A percentile compares a stretch with the other conserved stretches of the same genome.
These are phyloP conservation scores for Drosophila melanosoma DNA, from an alignment of 2,888 invertebrate species.

Conservation along the genomic window DNA sequence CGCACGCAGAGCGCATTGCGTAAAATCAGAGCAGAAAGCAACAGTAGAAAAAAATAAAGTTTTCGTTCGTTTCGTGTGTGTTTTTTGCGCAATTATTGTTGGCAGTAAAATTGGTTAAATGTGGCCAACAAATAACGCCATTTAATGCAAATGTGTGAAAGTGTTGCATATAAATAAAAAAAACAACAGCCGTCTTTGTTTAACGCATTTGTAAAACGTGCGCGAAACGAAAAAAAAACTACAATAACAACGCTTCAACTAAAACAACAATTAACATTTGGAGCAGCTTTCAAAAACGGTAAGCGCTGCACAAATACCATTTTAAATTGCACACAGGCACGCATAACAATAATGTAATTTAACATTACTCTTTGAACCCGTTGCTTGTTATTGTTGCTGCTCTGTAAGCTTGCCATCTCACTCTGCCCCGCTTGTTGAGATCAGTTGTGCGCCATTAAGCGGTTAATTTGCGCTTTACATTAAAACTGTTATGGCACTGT, in stretches of 20 bases:
- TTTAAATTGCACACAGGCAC: conserved; percentile 18
- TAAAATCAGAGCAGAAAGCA: conserved; percentile 10
- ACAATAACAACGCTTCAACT: conserved; percentile 13
- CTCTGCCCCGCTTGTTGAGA: conserved; percentile 34
- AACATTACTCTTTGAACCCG: conserved; percentile 61
- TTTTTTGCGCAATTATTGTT: conserved; percentile 35
- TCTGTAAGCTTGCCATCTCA: conserved; percentile 30
- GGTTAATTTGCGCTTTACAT: conserved; percentile 57
- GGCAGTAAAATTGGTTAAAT: conserved; percentile 26
- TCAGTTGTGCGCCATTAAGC: conserved; percentile 46
- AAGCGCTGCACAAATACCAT: conserved; percentile 45
- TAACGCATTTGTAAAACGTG: conserved; percentile 35
- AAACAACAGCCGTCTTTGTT: conserved; percentile 28
- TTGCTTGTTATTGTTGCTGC: conserved; percentile 21
- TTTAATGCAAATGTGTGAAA: conserved; percentile 78
- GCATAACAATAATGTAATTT: conserved; percentile 8
- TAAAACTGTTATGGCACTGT: conserved; percentile 54
- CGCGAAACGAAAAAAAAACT: conserved; percentile 18
- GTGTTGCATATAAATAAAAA: conserved; percentile 50
- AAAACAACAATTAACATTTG: conserved; percentile 42
- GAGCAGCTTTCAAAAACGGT: conserved; percentile 67
- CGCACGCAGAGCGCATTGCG: conserved; percentile 42
- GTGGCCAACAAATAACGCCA: conserved; percentile 60
- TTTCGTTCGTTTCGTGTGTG: conserved; percentile 36
- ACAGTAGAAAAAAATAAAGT: conserved; percentile 6